Base-by-base conservation (phyloP, 2,888 invertebrate species). In the Caradrina kadenii region DNA sequence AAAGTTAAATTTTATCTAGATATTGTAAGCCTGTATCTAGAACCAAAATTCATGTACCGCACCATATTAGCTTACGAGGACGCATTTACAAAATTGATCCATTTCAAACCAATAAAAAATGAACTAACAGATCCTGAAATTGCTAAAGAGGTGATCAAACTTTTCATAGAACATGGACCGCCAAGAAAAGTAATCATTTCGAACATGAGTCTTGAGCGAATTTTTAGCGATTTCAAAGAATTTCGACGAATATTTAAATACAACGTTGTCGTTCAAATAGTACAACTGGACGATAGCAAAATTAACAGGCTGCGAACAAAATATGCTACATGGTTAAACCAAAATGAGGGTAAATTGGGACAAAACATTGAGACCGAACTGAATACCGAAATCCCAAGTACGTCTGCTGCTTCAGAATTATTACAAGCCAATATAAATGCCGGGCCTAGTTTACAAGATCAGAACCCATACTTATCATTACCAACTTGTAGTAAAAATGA, bases 11-110 rank as follows among this genome's bases (percentile, higher is more conserved):
- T 26, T 26, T 26, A 26, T 26, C 26, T 26, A 26, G 26, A 26
- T 26, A 2, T 26, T 26, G 26, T 26, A 26, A 26, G 26, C 26
- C 2, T 26, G 26, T 26, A 26, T 26, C 2, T 26, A 26, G 26
- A 26, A 26, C 26, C 26, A 21, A 63, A 59, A 5, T 11, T 72
- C 21, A 72, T 4, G 26, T 26, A 26, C 26, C 59, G 48, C 31
- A 31, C 45, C 48, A 31, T 72, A 22, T 63, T 70, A n/a, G 58
- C 53, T 48, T 72, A 59, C 21, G 45, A 72, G 31, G 71, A 72
- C 21, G 3, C 10, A 0, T 54, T 19, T n/a, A 70, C 63, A 6
- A 54, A 70, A 21, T 54, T 63, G 15, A 8, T 70, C 10, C 53
- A 63, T 42, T 63, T 72, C n/a, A 58, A 54, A 31, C 63, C 71